These are phyloP conservation scores for Halocynthia aurantium DNA, from an alignment of 23 tunicate species.

Conservation along the genomic window DNA sequence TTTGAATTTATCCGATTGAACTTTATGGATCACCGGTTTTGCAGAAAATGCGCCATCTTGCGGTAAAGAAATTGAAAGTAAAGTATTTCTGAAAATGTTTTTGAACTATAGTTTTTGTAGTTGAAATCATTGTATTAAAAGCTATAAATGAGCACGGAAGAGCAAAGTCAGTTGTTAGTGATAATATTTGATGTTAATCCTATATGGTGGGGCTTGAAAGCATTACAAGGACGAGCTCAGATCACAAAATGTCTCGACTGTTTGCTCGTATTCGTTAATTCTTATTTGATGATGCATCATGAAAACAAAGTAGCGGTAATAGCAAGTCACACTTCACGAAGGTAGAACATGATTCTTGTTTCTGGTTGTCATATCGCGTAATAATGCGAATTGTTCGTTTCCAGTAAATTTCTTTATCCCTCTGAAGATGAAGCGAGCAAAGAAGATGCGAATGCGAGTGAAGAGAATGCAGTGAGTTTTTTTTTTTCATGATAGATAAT, in stretches of 20 bases:
- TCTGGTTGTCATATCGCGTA: neutral
- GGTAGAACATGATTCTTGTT: conserved; percentile 1
- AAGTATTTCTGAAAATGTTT: too few species aligned
- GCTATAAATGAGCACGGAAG: neutral
- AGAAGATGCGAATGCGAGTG: neutral
- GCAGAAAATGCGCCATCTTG: too few species aligned
- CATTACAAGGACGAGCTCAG: conserved; percentile 62
- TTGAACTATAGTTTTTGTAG: too few species aligned
- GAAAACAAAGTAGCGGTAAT: conserved; percentile 71
- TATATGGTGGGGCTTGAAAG: conserved; percentile 89
- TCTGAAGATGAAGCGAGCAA: neutral
- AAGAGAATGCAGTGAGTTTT: neutral
- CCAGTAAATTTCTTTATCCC: conserved; percentile 16
- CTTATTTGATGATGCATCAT: conserved; percentile 70
- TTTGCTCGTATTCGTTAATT: conserved; percentile 70
- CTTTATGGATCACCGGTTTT: too few species aligned
- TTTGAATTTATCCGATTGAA: too few species aligned
- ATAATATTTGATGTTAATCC: conserved; percentile 91
- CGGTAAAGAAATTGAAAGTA: too few species aligned
- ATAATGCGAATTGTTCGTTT: neutral
- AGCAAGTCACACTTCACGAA: conserved; percentile 71
- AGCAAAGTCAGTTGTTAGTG: conserved; percentile 56
- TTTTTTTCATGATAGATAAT: too few species aligned
- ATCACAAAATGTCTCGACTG: conserved; percentile 79
- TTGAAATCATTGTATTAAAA: too few species aligned